Conservation (phyloP, 1,140 invertebrate species). For the Panulirus ornatus region DNA sequence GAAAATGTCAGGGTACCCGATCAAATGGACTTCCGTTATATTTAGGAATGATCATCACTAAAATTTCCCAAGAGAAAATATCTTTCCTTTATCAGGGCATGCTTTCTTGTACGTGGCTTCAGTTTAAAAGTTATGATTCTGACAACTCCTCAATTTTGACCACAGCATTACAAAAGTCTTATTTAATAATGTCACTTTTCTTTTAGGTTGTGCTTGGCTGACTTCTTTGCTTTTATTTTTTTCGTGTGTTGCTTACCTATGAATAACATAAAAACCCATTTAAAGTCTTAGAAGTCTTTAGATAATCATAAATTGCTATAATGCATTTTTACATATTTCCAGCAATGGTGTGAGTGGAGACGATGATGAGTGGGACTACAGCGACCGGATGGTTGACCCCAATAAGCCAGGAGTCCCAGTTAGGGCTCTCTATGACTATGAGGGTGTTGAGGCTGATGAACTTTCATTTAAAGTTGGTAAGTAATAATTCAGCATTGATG, state of each 20-base stretch:
- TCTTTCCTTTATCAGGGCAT: no score
- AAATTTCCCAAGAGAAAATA: no score
- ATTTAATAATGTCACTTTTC: no score
- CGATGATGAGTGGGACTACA: conserved; percentile 83
- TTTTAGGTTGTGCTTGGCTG: no score
- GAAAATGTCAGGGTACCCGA: no score
- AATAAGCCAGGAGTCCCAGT: conserved; percentile 96
- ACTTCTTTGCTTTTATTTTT: neutral
- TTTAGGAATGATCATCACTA: no score
- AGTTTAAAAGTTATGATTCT: no score
- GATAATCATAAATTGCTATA: neutral
- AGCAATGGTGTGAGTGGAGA: conserved; percentile 79
- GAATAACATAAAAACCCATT: neutral
- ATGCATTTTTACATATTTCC: neutral
- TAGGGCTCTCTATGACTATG: conserved; percentile 96
- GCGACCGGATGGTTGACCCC: conserved; percentile 90
- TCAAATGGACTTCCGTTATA: no score
- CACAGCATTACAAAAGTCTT: no score
- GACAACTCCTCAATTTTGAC: no score
- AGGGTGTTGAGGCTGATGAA: conserved; percentile 97
- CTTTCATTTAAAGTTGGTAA: conserved; percentile 96
- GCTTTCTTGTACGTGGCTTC: no score
- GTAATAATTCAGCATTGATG: conserved; percentile 67
- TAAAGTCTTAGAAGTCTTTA: neutral
- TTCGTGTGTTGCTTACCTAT: neutral